phyloP scores from a whole-genome alignment of 2,113 vertebrate species.

The Morone chrysops region DNA sequence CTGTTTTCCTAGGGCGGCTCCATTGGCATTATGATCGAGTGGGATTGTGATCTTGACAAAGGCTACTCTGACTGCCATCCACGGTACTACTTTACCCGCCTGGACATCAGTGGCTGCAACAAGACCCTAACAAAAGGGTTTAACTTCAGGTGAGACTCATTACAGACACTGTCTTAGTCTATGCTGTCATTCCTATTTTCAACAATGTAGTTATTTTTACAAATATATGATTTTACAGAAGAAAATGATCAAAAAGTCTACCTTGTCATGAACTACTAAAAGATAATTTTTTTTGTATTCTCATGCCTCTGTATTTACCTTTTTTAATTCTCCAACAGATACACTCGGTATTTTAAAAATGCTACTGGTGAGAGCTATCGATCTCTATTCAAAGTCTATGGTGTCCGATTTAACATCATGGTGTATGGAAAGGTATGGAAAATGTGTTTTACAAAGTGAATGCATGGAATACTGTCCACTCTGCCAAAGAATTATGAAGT shows the following conservation, averaged over 20 bases:
- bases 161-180: background rate
- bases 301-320: background rate
- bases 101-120: conserved; percentile 83
- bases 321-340: conserved; percentile 76
- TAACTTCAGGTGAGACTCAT: conserved; percentile 90
- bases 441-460: background rate
- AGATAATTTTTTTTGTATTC: background rate
- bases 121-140: conserved; percentile 86
- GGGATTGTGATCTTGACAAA: conserved; percentile 94
- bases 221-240: background rate
- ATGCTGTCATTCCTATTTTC: background rate
- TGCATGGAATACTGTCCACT: background rate
- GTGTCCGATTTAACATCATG: conserved; percentile 91
- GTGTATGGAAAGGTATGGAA: conserved; percentile 90
- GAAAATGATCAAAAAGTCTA: background rate
- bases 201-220: background rate
- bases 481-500: background rate
- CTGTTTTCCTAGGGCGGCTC: conserved; percentile 87
- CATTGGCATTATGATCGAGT: conserved; percentile 91
- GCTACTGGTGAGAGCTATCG: conserved; percentile 82
- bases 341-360: conserved; percentile 88
- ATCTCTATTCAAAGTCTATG: conserved; percentile 90
- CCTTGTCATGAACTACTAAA: background rate
- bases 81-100: conserved; percentile 89
- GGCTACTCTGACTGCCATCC: conserved; percentile 87